Conservation (phyloP, 2,113 vertebrate species). For the Onychostoma macrolepis region DNA sequence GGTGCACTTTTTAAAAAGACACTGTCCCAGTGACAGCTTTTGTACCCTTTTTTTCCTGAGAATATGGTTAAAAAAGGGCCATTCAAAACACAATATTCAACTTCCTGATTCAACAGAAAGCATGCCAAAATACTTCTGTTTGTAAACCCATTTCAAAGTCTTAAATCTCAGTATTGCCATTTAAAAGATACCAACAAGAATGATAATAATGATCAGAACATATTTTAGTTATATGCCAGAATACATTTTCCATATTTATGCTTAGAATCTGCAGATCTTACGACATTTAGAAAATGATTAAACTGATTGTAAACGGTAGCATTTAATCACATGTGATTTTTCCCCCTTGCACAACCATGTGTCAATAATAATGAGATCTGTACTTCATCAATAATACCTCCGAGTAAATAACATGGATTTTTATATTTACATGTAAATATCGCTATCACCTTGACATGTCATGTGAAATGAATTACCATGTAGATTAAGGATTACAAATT, state of each 20-base stretch:
- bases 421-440: conserved; percentile 54
- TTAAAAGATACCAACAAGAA: background rate
- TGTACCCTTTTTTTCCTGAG: too few relatives aligned
- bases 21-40: too few relatives aligned
- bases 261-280: background rate
- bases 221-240: background rate
- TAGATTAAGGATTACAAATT: conserved; percentile 62
- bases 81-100: background rate
- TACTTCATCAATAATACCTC: conserved; percentile 33
- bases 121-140: background rate
- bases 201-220: background rate
- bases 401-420: conserved; percentile 33
- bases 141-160: too few relatives aligned
- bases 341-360: background rate
- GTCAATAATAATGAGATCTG: conserved; percentile 17
- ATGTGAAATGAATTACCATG: conserved; percentile 53
- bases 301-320: background rate
- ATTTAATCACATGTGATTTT: background rate
- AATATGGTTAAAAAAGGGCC: background rate
- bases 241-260: background rate
- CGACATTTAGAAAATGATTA: background rate
- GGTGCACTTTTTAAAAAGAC: too few relatives aligned
- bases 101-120: background rate
- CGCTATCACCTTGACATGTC: conserved; percentile 38
- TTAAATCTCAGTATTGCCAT: background rate